phyloP scores from a whole-genome alignment of 2,888 invertebrate genomes.

The Maniola hyperantus region DNA sequence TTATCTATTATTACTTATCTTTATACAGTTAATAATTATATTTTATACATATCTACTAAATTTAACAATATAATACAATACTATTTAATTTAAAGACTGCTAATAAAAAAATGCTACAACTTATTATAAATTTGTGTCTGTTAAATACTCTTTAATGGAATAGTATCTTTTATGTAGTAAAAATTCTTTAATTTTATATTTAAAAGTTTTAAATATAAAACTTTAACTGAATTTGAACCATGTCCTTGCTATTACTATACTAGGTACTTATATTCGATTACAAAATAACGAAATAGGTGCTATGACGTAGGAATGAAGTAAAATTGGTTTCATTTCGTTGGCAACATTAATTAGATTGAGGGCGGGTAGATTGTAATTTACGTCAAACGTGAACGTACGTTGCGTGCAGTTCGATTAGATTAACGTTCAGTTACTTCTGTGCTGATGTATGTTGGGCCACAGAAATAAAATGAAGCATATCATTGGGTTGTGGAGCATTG shows the following conservation, averaged over 20 bases:
- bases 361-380: constrained; percentile 54
- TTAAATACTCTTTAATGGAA: too few species aligned
- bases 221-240: too few species aligned
- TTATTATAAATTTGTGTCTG: too few species aligned
- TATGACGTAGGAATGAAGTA: constrained; percentile 60
- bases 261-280: constrained; percentile 47
- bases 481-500: constrained; percentile 23
- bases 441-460: constrained; percentile 23
- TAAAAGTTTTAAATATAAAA: too few species aligned
- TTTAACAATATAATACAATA: too few species aligned
- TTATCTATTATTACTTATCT: too few species aligned
- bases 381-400: constrained; percentile 46
- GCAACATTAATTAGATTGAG: constrained; percentile 60
- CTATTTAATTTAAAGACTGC: too few species aligned
- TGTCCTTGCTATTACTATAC: not conserved
- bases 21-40: too few species aligned
- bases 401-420: constrained; percentile 52
- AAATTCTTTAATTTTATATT: too few species aligned
- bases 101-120: too few species aligned
- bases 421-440: constrained; percentile 51
- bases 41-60: too few species aligned
- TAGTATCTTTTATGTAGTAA: too few species aligned
- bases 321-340: constrained; percentile 64
- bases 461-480: constrained; percentile 28
- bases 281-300: constrained; percentile 51